phyloP scores from a whole-genome alignment of 2,888 invertebrate genomes.

The Lepidocyrtoides sp. region DNA sequence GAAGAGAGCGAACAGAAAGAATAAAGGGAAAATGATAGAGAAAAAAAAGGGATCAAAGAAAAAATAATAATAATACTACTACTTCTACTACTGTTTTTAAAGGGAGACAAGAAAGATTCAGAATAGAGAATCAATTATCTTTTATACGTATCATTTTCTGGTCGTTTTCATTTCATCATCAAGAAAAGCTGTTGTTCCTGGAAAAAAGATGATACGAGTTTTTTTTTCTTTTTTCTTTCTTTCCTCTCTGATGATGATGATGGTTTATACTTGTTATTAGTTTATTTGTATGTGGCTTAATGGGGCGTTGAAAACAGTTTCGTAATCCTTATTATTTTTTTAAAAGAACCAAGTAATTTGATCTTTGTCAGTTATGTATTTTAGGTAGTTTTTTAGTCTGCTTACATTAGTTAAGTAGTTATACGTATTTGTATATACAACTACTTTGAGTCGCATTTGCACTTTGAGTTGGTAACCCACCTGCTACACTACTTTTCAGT shows the following conservation, averaged over 20 bases:
- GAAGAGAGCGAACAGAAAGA: background rate
- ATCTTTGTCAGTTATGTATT: too few relatives aligned
- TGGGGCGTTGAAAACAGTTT: background rate
- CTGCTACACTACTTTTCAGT: conserved; percentile 62
- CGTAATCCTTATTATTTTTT: background rate
- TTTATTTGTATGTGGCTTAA: background rate
- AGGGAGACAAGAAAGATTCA: background rate
- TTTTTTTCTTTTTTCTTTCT: too few relatives aligned
- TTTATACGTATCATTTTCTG: background rate
- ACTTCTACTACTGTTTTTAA: conserved; percentile 3
- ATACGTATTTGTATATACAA: too few relatives aligned
- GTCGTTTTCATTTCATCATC: conserved; percentile 26
- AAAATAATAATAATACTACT: background rate
- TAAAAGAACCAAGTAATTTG: background rate
- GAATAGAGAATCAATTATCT: conserved; percentile 9
- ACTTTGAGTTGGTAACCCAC: conserved; percentile 55
- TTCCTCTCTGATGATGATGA: background rate
- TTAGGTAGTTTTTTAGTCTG: background rate
- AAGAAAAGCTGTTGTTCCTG: too few relatives aligned
- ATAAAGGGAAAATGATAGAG: background rate
- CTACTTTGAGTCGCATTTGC: background rate
- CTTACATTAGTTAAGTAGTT: background rate
- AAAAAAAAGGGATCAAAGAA: conserved; percentile 47
- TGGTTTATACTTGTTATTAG: too few relatives aligned
- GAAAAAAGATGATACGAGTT: too few relatives aligned